These are phyloP conservation scores for Ictalurus furcatus DNA, from an alignment of 2,113 vertebrate species.

Conservation along the genomic window DNA sequence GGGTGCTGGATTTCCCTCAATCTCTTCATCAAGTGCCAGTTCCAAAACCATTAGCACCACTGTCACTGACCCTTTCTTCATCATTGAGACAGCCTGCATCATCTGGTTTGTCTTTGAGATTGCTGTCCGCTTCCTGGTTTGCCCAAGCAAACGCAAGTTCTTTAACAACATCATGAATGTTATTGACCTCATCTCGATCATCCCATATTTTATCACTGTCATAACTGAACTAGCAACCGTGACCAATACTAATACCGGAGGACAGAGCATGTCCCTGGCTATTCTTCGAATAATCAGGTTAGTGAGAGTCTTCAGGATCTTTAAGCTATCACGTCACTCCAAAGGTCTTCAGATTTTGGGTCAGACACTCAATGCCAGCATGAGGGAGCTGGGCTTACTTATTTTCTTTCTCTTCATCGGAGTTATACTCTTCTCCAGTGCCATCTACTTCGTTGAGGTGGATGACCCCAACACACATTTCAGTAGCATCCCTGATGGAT, in stretches of 20 bases:
- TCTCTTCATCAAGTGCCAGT: slow-evolving; percentile 43
- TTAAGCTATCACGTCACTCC: slow-evolving; percentile 93
- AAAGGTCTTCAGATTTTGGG: slow-evolving; percentile 90
- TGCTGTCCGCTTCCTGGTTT: slow-evolving; percentile 82
- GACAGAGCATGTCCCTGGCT: slow-evolving; percentile 94
- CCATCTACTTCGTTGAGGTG: slow-evolving; percentile 93
- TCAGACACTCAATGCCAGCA: slow-evolving; percentile 89
- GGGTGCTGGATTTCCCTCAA: slow-evolving; percentile 20
- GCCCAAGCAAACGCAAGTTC: slow-evolving; percentile 91
- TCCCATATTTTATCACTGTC: slow-evolving; percentile 93
- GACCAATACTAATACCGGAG: slow-evolving; percentile 75
- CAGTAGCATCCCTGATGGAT: slow-evolving; percentile 94
- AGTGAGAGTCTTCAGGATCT: slow-evolving; percentile 96
- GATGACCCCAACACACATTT: slow-evolving; percentile 94
- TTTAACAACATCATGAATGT: slow-evolving; percentile 97
- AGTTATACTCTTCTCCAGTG: slow-evolving; percentile 96
- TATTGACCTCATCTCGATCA: slow-evolving; percentile 93
- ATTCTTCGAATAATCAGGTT: slow-evolving; percentile 92
- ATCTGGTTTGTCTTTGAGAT: slow-evolving; percentile 95
- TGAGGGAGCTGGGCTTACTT: slow-evolving; percentile 87
- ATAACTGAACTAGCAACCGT: slow-evolving; percentile 84
- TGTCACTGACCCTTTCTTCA: slow-evolving; percentile 92
- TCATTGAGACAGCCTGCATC: slow-evolving; percentile 92
- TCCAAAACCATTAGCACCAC: slow-evolving; percentile 64
- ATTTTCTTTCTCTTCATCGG: slow-evolving; percentile 99